Evolutionary conservation across 64 coral and sea anemone species (phyloP).

Genomic region (Dendronephthya gigantea): DNA sequence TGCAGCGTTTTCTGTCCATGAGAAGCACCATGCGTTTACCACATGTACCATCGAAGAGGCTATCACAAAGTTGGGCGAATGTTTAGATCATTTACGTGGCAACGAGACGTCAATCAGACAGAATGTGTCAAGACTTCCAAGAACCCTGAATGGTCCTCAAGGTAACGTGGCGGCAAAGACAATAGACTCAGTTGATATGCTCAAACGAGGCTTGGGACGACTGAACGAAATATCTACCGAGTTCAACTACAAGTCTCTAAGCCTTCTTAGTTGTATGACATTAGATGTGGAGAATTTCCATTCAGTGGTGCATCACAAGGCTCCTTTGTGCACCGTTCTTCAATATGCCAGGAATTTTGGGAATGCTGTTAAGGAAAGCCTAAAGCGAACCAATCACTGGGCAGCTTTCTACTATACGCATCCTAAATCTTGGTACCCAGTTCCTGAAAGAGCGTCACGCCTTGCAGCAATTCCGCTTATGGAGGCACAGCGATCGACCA

Average conservation of each 20-base stretch:
- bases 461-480: slow-evolving; percentile 15
- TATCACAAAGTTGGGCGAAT: background rate
- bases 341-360: slow-evolving; percentile 37
- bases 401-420: slow-evolving; percentile 9
- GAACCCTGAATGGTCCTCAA: slow-evolving; percentile 38
- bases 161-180: slow-evolving; percentile 29
- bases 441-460: slow-evolving; percentile 17
- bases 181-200: background rate
- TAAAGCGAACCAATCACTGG: slow-evolving; percentile 24
- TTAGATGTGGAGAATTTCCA: slow-evolving; percentile 8
- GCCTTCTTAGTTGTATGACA: slow-evolving; percentile 29
- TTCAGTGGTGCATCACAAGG: slow-evolving; percentile 24
- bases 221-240: slow-evolving; percentile 7
- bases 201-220: slow-evolving; percentile 18
- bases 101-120: slow-evolving; percentile 6
- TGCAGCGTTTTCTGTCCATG: slow-evolving; percentile 15
- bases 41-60: slow-evolving; percentile 17
- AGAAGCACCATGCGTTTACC: background rate
- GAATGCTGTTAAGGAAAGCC: slow-evolving; percentile 43
- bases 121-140: background rate
- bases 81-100: background rate
- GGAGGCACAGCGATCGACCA: background rate
- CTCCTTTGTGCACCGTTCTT: background rate
- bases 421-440: slow-evolving; percentile 44
- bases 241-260: background rate